phyloP scores from a whole-genome alignment of 2,797 vertebrate genomes.

The Sebastes jordani region DNA sequence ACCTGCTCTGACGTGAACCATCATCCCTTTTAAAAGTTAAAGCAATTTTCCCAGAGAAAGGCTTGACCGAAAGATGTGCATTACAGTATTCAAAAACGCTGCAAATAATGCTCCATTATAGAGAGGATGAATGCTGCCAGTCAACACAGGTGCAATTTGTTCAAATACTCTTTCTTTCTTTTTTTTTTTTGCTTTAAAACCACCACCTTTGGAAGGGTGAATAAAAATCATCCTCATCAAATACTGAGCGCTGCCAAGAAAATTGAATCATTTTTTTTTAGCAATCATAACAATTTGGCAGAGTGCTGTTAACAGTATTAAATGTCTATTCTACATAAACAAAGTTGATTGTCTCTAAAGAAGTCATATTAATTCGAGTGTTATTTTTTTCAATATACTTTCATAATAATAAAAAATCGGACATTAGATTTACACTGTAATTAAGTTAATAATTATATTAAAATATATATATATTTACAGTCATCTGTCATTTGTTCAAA shows the following conservation, averaged over 20 bases:
- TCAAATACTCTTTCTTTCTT: constrained; percentile 83
- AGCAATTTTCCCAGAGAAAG: constrained; percentile 98
- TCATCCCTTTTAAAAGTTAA: constrained; percentile 98
- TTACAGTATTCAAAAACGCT: constrained; percentile 98
- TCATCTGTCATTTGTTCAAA: not conserved
- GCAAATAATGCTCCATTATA: constrained; percentile 99
- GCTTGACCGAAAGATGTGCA: constrained; percentile 92
- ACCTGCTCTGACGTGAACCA: constrained; percentile 92
- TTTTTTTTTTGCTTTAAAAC: constrained; percentile 76
- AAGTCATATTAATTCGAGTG: constrained; percentile 52
- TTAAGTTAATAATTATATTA: not conserved
- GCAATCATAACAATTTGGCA: constrained; percentile 98
- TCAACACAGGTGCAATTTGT: constrained; percentile 98
- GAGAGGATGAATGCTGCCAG: constrained; percentile 95
- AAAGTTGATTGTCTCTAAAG: constrained; percentile 91
- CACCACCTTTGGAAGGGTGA: constrained; percentile 94
- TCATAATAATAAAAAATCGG: not conserved
- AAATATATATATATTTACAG: not conserved
- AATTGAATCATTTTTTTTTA: constrained; percentile 90
- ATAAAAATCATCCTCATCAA: constrained; percentile 99
- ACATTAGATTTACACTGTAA: not conserved
- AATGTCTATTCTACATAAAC: constrained; percentile 96
- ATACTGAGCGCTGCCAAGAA: constrained; percentile 91
- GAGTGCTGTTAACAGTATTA: constrained; percentile 97
- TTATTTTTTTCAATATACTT: constrained; percentile 20